Percentiles rank a stretch among this genome's conserved stretches.
Evolutionary conservation across 2,113 vertebrate species (phyloP).

Genomic region (Oxygymnocypris stewartii): DNA sequence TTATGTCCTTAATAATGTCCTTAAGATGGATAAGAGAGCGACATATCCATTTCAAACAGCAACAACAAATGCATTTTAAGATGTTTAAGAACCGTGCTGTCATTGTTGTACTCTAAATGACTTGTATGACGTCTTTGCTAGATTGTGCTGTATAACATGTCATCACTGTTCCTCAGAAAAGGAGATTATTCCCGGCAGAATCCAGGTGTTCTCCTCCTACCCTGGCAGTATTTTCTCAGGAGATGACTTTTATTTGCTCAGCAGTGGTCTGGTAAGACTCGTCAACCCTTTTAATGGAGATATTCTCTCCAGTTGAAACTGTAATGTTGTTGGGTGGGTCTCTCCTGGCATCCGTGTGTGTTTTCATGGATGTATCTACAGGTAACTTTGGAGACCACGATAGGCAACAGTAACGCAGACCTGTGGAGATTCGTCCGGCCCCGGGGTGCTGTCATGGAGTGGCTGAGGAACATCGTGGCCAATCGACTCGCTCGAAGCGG

Average conservation of each 20-base stretch:
- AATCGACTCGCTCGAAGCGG: constrained; percentile 84
- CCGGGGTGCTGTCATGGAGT: constrained; percentile 81
- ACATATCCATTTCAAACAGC: no score
- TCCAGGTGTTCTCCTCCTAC: constrained; percentile 89
- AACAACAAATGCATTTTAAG: no score
- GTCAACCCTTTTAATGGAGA: not conserved
- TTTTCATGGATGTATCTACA: constrained; percentile 55
- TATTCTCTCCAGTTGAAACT: not conserved
- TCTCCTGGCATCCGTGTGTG: no score
- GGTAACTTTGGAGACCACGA: constrained; percentile 93
- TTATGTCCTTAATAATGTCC: no score
- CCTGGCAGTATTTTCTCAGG: constrained; percentile 90
- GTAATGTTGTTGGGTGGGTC: not conserved
- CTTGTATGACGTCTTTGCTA: not conserved
- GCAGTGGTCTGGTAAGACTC: constrained; percentile 90
- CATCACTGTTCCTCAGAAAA: constrained; percentile 21
- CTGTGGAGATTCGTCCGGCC: constrained; percentile 88
- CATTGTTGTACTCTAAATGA: no score
- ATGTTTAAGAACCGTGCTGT: no score
- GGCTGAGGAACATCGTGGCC: constrained; percentile 89
- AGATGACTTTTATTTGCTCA: constrained; percentile 94
- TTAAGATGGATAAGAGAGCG: no score
- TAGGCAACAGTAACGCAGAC: constrained; percentile 85
- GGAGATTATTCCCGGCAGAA: constrained; percentile 74
- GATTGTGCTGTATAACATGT: not conserved